Base-by-base conservation (phyloP, 2,797 vertebrate species). In the Platalea minor region DNA sequence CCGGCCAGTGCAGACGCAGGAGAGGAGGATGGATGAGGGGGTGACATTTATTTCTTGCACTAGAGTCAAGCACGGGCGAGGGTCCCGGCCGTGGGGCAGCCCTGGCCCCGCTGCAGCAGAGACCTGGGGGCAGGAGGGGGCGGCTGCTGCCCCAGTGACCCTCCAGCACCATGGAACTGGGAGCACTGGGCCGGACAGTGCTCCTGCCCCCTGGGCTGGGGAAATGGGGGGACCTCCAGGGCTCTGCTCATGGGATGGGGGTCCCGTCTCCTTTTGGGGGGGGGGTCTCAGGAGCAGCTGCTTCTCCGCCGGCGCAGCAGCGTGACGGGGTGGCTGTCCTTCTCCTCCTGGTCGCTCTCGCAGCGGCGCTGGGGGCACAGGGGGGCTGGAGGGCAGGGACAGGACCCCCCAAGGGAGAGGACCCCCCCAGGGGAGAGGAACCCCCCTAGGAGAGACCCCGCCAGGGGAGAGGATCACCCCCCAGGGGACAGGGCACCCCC, bases 311-410 rank as follows among this genome's bases (percentile, higher is more conserved):
- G 93, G 26, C 97, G 97, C 69, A 98, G 85, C 60, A 98, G 93
- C 5, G 97, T 96, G 0, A 59, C 78, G 1, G 97, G 98, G 37
- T 97, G 98, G 89, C 86, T 97, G 19, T 97, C 95, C 0, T 90
- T 91, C 65, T 98, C 98, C 83, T 99, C 98, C 28, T 97, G 97
- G 79, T 99, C 98, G 0, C 99, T 99, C 95, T 99, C 99, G 60
- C 98, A 99, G 87, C 98, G 88, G 92, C 98, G 98, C 99, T 99
- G 97, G 45, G 60, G 77, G 21, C n/a, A 76, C 41, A 84, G 33
- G 2, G 24, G 24, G 18, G 29, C 20, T 57, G 48, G 25, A 64
- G 39, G 41, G 37, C 20, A 37, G 23, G n/a, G 54, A 6, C n/a
- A 53, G 51, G 33, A 18, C 19, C 29, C 29, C 25, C 33, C 56